These are phyloP conservation scores for Trinorchestia longiramus DNA, from an alignment of 1,140 invertebrate genomes.

Conservation along the genomic window DNA sequence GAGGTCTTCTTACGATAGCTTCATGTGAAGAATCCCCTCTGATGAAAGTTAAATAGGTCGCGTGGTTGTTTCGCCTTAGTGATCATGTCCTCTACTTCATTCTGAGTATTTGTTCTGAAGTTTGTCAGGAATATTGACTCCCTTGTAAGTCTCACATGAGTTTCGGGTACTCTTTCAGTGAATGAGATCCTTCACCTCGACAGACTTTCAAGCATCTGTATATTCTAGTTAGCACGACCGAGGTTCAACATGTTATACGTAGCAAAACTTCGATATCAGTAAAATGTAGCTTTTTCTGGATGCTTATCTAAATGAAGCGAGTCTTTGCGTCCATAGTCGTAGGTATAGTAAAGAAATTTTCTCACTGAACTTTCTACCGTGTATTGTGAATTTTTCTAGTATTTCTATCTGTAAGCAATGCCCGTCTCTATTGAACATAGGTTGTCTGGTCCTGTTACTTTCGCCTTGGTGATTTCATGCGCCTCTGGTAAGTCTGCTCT, in stretches of 20 bases:
- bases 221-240: background rate
- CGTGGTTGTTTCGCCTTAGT: background rate
- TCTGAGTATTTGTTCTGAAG: background rate
- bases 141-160: background rate
- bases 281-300: background rate
- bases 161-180: background rate
- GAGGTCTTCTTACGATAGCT: background rate
- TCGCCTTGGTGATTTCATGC: background rate
- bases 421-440: background rate
- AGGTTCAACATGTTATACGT: background rate
- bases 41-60: background rate
- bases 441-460: background rate
- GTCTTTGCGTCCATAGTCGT: slow-evolving; percentile 23
- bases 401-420: background rate
- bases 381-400: slow-evolving; percentile 25
- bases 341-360: background rate
- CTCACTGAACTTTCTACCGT: slow-evolving; percentile 19
- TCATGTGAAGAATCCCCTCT: background rate
- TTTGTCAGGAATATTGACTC: background rate
- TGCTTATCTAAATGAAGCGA: background rate
- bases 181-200: background rate
- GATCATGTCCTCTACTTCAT: background rate
- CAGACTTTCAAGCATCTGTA: background rate
- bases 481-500: background rate
- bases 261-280: background rate